phyloP scores from a whole-genome alignment of 2,797 vertebrate genomes.

The Lacerta agilis region DNA sequence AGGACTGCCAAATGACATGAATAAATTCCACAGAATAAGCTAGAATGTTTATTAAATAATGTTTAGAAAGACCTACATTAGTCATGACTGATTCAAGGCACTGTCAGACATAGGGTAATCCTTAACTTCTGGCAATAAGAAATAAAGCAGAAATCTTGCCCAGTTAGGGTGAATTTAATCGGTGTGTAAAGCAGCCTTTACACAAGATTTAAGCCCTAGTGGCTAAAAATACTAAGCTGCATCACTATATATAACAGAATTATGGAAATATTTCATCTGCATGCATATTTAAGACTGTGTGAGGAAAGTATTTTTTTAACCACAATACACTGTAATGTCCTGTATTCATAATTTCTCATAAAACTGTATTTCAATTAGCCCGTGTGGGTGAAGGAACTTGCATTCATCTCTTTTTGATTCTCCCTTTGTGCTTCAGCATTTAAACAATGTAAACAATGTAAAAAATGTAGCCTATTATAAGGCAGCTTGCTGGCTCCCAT shows the following conservation, averaged over 20 bases:
- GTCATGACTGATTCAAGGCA: not conserved
- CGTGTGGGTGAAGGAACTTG: slow-evolving; percentile 29
- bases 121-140: slow-evolving; percentile 2
- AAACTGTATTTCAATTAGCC: not conserved
- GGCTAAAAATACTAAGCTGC: not conserved
- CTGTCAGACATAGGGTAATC: not conserved
- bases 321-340: slow-evolving; percentile 1
- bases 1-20: slow-evolving; percentile 36
- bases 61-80: slow-evolving; percentile 32
- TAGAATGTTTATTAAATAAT: slow-evolving; percentile 38
- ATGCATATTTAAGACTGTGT: not conserved
- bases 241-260: not conserved
- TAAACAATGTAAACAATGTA: slow-evolving; percentile 28
- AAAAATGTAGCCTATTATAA: slow-evolving; percentile 29
- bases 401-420: slow-evolving; percentile 4
- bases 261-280: slow-evolving; percentile 4
- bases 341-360: slow-evolving; percentile 21
- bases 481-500: slow-evolving; percentile 26
- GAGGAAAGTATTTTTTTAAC: slow-evolving; percentile 25
- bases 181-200: not conserved
- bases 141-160: not conserved
- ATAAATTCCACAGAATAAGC: slow-evolving; percentile 18
- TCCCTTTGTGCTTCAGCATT: slow-evolving; percentile 11
- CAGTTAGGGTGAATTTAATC: not conserved
- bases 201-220: not conserved